Conservation (phyloP, 2,888 invertebrate genomes). For the Phalera bucephala region DNA sequence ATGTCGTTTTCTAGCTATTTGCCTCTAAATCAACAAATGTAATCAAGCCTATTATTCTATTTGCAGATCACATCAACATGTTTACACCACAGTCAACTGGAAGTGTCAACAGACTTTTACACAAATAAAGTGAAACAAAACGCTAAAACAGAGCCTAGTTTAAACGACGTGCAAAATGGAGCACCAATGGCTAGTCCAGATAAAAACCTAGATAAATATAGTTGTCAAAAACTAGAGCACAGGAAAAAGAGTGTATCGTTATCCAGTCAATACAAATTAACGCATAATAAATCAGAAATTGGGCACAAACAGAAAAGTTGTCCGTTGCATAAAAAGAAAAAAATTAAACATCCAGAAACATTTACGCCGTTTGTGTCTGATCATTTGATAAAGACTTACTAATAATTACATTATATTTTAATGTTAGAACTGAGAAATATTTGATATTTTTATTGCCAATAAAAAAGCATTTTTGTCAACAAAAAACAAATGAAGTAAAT, state of each 20-base stretch:
- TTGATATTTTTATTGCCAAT: neutral
- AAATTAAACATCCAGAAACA: slow-evolving; percentile 56
- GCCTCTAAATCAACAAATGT: too few species aligned
- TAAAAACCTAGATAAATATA: slow-evolving; percentile 33
- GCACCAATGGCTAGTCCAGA: too few species aligned
- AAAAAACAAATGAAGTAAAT: too few species aligned
- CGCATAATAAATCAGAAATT: slow-evolving; percentile 70
- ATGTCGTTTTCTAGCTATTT: too few species aligned
- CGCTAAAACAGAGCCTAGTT: slow-evolving; percentile 25
- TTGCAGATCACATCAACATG: slow-evolving; percentile 71
- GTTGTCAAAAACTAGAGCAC: slow-evolving; percentile 55
- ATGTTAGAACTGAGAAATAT: slow-evolving; percentile 3
- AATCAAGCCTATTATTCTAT: slow-evolving; percentile 14
- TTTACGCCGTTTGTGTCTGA: slow-evolving; percentile 63
- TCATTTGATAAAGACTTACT: slow-evolving; percentile 77
- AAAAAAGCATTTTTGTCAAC: too few species aligned
- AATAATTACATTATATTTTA: slow-evolving; percentile 27
- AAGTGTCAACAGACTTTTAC: slow-evolving; percentile 51
- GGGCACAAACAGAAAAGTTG: slow-evolving; percentile 68
- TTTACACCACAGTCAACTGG: slow-evolving; percentile 72
- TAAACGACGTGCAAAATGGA: slow-evolving; percentile 15
- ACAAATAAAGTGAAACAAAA: slow-evolving; percentile 34
- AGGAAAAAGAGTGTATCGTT: slow-evolving; percentile 63
- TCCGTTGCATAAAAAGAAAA: slow-evolving; percentile 65
- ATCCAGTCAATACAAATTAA: slow-evolving; percentile 63